These are phyloP conservation scores for Trichonephila clavata DNA, from an alignment of 1,140 invertebrate species.

Conservation along the genomic window DNA sequence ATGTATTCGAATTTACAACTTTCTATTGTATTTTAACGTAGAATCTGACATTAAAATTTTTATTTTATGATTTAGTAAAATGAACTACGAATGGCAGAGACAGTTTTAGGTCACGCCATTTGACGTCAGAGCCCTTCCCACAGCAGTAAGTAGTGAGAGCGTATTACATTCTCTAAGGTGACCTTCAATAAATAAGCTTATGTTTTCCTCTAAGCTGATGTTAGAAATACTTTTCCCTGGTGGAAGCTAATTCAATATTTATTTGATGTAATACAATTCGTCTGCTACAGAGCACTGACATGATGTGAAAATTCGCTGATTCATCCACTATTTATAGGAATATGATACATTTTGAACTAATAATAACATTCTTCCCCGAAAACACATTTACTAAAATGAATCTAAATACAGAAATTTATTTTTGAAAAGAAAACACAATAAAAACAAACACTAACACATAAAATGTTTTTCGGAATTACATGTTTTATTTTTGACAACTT, in stretches of 20 bases:
- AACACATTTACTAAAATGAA: background rate
- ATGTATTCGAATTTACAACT: background rate
- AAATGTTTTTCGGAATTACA: background rate
- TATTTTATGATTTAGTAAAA: conserved; percentile 6
- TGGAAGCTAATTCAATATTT: conserved; percentile 9
- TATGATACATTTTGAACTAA: background rate
- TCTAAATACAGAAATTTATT: background rate
- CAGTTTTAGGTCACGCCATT: conserved; percentile 52
- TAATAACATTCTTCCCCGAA: background rate
- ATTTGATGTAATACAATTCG: background rate
- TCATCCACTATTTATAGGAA: background rate
- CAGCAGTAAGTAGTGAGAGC: conserved; percentile 8
- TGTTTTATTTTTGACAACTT: background rate
- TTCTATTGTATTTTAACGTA: background rate
- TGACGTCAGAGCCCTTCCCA: conserved; percentile 65
- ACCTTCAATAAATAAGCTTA: conserved; percentile 40
- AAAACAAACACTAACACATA: background rate
- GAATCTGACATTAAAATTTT: background rate
- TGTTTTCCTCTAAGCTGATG: conserved; percentile 35
- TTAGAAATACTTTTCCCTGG: conserved; percentile 43
- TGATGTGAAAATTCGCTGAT: background rate
- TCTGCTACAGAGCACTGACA: background rate
- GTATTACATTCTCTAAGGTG: conserved; percentile 26
- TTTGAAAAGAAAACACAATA: background rate
- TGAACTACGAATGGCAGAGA: conserved; percentile 43